Conservation (phyloP, 2,113 vertebrate genomes). For the Nettapus auritus region DNA sequence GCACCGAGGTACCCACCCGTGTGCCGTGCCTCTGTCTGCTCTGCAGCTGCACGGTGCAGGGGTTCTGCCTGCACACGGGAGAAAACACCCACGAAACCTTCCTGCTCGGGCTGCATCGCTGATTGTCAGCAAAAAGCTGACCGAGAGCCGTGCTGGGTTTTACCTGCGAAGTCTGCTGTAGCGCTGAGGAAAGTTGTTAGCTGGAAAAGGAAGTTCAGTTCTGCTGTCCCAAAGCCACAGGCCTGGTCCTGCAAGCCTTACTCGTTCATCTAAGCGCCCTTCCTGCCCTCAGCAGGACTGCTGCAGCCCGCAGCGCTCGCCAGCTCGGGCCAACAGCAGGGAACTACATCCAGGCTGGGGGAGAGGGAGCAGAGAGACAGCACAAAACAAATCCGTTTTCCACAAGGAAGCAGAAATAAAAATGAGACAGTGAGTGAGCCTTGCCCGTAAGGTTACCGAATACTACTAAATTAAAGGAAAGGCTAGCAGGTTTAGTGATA, state of each 20-base stretch:
- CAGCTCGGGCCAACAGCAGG: neutral
- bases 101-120: neutral
- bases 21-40: neutral
- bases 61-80: neutral
- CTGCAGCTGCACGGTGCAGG: neutral
- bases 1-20: neutral
- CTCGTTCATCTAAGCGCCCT: neutral
- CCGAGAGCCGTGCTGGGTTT: neutral
- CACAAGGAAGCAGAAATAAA: slow-evolving; percentile 33
- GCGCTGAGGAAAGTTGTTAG: neutral
- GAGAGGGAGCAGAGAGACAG: neutral
- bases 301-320: slow-evolving; percentile 4
- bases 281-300: slow-evolving; percentile 22
- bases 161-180: neutral
- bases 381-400: slow-evolving; percentile 14
- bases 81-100: slow-evolving; percentile 2
- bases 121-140: slow-evolving; percentile 17
- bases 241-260: slow-evolving; percentile 30
- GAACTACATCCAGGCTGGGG: neutral
- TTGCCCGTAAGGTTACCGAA: slow-evolving; percentile 1
- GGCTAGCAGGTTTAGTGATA: slow-evolving; percentile 5
- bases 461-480: slow-evolving; percentile 29
- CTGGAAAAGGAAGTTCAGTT: slow-evolving; percentile 8
- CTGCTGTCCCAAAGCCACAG: neutral
- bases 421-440: neutral